These are phyloP conservation scores for Cheilosia vulpina DNA, from an alignment of 2,888 invertebrate species.

Conservation along the genomic window DNA sequence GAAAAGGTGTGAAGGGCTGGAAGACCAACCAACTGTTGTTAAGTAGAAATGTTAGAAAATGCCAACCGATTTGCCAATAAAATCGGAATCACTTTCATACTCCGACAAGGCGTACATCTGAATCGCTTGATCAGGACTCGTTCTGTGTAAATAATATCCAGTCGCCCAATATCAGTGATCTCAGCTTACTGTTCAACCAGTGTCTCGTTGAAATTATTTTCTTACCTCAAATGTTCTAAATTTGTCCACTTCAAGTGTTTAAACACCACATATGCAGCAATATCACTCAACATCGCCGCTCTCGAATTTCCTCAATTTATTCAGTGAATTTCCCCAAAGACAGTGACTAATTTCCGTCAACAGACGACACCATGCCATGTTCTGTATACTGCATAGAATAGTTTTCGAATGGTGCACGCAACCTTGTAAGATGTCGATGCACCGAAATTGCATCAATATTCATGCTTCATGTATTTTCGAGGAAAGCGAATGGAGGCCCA, in stretches of 20 bases:
- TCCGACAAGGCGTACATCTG: no score
- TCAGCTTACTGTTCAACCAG: no score
- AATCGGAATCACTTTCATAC: no score
- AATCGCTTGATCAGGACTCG: no score
- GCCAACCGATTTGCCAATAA: no score
- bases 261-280: slow-evolving; percentile 17
- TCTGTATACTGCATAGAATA: background rate
- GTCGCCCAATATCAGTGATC: no score
- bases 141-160: no score
- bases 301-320: slow-evolving; percentile 64
- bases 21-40: no score
- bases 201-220: no score
- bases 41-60: no score
- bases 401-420: slow-evolving; percentile 27
- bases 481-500: slow-evolving; percentile 46
- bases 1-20: slow-evolving; percentile 4
- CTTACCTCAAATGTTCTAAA: background rate
- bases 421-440: slow-evolving; percentile 72
- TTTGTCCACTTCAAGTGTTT: slow-evolving; percentile 14
- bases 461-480: slow-evolving; percentile 63
- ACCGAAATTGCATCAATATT: slow-evolving; percentile 73
- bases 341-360: slow-evolving; percentile 74
- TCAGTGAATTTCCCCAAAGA: slow-evolving; percentile 62
- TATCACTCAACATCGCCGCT: slow-evolving; percentile 43
- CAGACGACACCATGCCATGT: slow-evolving; percentile 49